Base-by-base conservation (phyloP, 2,113 vertebrate genomes). In the Grus americana region DNA sequence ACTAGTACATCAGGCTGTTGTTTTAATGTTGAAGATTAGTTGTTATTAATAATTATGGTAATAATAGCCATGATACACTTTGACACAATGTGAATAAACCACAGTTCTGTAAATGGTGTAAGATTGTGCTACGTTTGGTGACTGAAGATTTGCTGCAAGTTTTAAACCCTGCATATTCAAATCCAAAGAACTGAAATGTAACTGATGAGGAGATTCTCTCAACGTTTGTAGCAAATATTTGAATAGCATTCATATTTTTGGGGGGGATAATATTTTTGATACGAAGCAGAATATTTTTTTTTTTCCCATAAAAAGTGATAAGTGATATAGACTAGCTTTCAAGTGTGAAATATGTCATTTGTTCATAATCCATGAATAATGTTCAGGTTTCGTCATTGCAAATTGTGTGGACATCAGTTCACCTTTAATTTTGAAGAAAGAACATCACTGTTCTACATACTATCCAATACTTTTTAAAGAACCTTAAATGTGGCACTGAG, bases 91-190 rank as follows among this genome's bases (percentile, higher is more conserved):
- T 74, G 18, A 87, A 59, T 74, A 40, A 79, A 70, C 19, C 9
- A n/a, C 14, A 32, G 10, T 30, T 80, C 42, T 79, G 15, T 42
- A 68, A 63, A 50, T 34, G 12, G 4, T 16, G 18, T 50, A 50
- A 88, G 71, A n/a, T 34, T 0, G 0, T 70, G 30, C 32, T 76
- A 2, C 2, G 0, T 66, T 79, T 49, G 24, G 13, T 52, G 38
- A 79, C 65, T 88, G 50, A 19, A 52, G 54, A 38, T 74, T 81
- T 72, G 26, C 34, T 91, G 68, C 46, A 79, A 36, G 21, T 65
- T 90, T 74, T 73, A 65, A 75, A 68, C 5, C 10, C 22, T 47
- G 40, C 12, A 10, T 57, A 18, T 15, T 90, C 38, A 82, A 88
- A 87, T 71, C 20, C 52, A 72, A 74, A 86, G 22, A 49, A 79